These are phyloP conservation scores for Acanthosoma haemorrhoidale DNA, from an alignment of 2,888 invertebrate genomes.

Conservation along the genomic window DNA sequence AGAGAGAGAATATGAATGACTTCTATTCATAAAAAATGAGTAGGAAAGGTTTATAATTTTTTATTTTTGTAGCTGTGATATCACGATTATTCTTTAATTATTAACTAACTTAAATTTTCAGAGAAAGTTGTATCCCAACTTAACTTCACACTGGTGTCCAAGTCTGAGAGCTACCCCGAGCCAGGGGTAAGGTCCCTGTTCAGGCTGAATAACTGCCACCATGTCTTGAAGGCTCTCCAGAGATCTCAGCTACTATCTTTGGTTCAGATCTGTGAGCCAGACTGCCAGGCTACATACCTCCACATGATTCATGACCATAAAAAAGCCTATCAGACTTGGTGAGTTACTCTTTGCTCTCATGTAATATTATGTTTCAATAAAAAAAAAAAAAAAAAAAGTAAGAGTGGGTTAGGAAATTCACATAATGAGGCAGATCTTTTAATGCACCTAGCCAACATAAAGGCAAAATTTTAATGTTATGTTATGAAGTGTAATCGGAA, in stretches of 20 bases:
- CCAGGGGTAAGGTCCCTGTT: slow-evolving; percentile 81
- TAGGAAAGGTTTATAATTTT: too few relatives aligned
- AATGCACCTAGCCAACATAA: too few relatives aligned
- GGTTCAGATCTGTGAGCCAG: slow-evolving; percentile 73
- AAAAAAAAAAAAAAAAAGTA: not conserved
- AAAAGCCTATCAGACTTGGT: slow-evolving; percentile 55
- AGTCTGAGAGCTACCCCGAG: slow-evolving; percentile 88
- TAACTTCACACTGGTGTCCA: slow-evolving; percentile 80
- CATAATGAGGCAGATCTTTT: not conserved
- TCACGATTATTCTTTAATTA: slow-evolving; percentile 31
- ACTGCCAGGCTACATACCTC: slow-evolving; percentile 78
- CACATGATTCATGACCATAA: slow-evolving; percentile 83
- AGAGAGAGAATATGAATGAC: too few relatives aligned
- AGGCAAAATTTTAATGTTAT: too few relatives aligned
- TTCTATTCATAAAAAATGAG: too few relatives aligned
- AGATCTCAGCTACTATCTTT: slow-evolving; percentile 77
- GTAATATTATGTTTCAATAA: not conserved
- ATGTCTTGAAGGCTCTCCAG: slow-evolving; percentile 86
- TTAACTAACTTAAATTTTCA: slow-evolving; percentile 46
- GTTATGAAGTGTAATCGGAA: not conserved
- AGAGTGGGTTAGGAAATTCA: not conserved
- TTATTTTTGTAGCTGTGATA: too few relatives aligned
- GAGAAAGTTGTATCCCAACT: slow-evolving; percentile 85
- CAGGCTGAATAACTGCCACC: slow-evolving; percentile 89
- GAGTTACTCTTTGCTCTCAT: not conserved